These are phyloP conservation scores for Dasypolia templi DNA, from an alignment of 2,888 invertebrate species.

Conservation along the genomic window DNA sequence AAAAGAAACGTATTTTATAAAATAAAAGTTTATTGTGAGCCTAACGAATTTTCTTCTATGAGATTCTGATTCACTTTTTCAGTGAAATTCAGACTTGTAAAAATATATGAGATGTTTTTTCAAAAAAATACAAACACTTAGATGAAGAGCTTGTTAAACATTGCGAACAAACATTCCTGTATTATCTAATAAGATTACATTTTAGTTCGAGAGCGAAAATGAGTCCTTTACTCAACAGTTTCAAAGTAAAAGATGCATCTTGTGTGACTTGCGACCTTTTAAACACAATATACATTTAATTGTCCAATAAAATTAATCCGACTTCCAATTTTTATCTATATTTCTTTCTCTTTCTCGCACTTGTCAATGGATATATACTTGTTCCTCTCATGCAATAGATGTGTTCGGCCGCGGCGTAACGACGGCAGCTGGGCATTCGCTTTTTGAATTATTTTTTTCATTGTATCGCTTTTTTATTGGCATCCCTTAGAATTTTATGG, in stretches of 20 bases:
- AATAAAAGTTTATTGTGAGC: background rate
- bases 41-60: background rate
- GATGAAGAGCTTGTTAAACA: background rate
- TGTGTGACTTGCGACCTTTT: constrained; percentile 77
- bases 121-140: background rate
- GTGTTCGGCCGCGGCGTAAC: constrained; percentile 81
- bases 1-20: background rate
- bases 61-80: background rate
- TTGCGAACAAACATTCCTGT: background rate
- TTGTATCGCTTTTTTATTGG: constrained; percentile 82
- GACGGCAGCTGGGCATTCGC: constrained; percentile 87
- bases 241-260: background rate
- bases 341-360: constrained; percentile 75
- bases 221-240: background rate
- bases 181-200: background rate
- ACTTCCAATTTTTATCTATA: constrained; percentile 83
- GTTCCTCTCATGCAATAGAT: constrained; percentile 78
- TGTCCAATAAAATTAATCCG: constrained; percentile 86
- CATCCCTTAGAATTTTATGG: constrained; percentile 85
- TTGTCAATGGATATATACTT: constrained; percentile 42
- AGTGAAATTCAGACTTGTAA: background rate
- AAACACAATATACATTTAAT: constrained; percentile 82
- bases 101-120: background rate
- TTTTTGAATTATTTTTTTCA: constrained; percentile 80
- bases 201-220: background rate